A percentile compares a stretch with the other conserved stretches of the same genome.
Conservation (phyloP, 2,113 vertebrate species). For the Phycodurus eques region DNA sequence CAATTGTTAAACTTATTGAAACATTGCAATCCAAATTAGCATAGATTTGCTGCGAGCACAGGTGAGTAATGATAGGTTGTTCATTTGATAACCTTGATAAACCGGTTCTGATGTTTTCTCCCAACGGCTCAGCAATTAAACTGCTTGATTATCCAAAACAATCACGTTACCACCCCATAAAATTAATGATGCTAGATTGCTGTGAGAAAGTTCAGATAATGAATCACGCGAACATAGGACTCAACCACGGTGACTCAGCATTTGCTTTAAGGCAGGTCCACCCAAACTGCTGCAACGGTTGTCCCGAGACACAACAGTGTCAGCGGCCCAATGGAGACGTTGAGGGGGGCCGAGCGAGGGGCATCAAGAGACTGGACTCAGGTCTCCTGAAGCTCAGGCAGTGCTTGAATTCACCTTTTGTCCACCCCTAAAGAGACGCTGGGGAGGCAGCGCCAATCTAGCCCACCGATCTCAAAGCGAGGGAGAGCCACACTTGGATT, state of each 20-base stretch:
- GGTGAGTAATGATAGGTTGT: not conserved
- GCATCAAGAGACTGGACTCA: constrained; percentile 55
- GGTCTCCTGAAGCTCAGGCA: constrained; percentile 65
- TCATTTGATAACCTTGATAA: constrained; percentile 7
- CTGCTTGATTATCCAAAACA: constrained; percentile 2
- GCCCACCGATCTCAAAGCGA: constrained; percentile 65
- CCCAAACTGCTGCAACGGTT: constrained; percentile 5
- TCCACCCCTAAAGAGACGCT: constrained; percentile 64
- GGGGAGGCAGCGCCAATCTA: constrained; percentile 66
- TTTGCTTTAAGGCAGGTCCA: not conserved
- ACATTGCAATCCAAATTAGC: not conserved
- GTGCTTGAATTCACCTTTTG: constrained; percentile 71
- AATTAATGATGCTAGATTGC: constrained; percentile 9
- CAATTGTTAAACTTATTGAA: not conserved
- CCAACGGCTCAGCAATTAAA: constrained; percentile 21
- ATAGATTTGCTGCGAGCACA: not conserved
- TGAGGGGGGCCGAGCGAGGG: constrained; percentile 37
- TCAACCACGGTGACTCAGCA: constrained; percentile 2
- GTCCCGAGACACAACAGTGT: not conserved
- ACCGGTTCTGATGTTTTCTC: constrained; percentile 17
- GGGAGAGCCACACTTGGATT: constrained; percentile 66
- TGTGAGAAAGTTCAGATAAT: constrained; percentile 20
- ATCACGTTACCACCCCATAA: constrained; percentile 1
- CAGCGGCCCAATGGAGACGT: constrained; percentile 49
- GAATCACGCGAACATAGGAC: not conserved